Evolutionary conservation across 53 echinoderm and acorn worm species (phyloP), one percentile per base, ranked within the genome.

Genomic region (Apostichopus leukothele): DNA sequence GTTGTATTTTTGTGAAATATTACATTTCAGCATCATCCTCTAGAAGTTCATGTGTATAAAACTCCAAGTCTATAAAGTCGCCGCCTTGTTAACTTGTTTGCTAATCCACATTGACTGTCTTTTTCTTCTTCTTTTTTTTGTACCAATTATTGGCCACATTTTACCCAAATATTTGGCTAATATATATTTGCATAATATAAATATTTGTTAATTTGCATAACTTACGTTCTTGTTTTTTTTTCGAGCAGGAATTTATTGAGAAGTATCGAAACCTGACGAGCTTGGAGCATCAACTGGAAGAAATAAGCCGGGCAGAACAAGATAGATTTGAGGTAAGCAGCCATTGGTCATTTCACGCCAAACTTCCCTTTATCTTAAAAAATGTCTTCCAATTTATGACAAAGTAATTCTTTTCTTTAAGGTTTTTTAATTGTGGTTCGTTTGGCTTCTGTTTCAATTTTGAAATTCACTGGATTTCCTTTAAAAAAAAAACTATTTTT

Each of bases 271-370:
- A 98, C 88, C 91, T 98, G 74, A 94, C 98, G 4, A 93, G 89
- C 59, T 88, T 98, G 74, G 98, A 98, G 53, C 95, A 95, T 20
- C 94, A 94, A 73, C 88, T 98, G 76, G 98, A 98, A 75, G 98
- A 98, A 51, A 94, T 94, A 52, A 90, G 83, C 86, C 83, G 98
- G 66, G 98, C 95, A 77, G 98, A 98, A 75, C 98, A 98, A 75
- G 98, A 98, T 80, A 94, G 94, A 74, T 94, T 98, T 94, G 98
- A 98, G 92, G 98, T 98, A 75, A 88, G 90, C 22, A 39, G 39
- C 57, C 57, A 1, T 57, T 5, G 57, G 7, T 9, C 10, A 1
- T 9, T 57, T 10, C 57, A 7, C 7, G 1, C 1, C 10, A 10
- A 57, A 57, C 9, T 57, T 7, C 3, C 7, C 57, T 9, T 57